These are phyloP conservation scores for Xestia rhomboidea DNA, from an alignment of 2,888 invertebrate species.

Conservation along the genomic window DNA sequence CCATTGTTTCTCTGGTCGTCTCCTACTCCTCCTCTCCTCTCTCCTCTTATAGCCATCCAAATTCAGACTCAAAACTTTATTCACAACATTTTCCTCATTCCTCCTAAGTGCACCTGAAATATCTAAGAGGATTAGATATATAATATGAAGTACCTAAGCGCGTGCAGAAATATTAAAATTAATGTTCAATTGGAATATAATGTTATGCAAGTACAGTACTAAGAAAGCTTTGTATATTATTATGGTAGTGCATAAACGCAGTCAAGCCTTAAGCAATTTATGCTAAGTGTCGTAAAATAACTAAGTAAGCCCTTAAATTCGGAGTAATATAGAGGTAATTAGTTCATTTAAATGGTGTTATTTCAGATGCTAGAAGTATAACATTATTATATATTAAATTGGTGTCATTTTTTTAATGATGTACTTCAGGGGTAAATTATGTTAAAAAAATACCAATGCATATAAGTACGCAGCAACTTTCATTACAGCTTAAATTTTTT, in stretches of 20 bases:
- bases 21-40: too few species aligned
- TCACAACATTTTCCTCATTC: neutral
- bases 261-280: constrained; percentile 47
- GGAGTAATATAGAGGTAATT: constrained; percentile 26
- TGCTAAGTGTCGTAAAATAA: constrained; percentile 43
- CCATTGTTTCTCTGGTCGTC: neutral
- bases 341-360: constrained; percentile 28
- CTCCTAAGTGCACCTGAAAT: neutral
- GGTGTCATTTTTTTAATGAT: constrained; percentile 12
- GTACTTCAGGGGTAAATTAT: neutral
- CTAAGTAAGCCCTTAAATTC: constrained; percentile 28
- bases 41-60: neutral
- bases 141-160: neutral
- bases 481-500: neutral
- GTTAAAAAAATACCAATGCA: neutral
- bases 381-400: constrained; percentile 10
- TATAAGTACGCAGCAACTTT: neutral
- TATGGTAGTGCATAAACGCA: constrained; percentile 3
- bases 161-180: neutral
- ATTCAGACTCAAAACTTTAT: neutral
- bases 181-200: neutral
- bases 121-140: neutral
- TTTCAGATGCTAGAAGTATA: constrained; percentile 9
- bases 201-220: neutral
- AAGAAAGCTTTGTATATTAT: neutral